These are phyloP conservation scores for Vulpes vulpes DNA, from an alignment of 2,113 vertebrate genomes.

Conservation along the genomic window DNA sequence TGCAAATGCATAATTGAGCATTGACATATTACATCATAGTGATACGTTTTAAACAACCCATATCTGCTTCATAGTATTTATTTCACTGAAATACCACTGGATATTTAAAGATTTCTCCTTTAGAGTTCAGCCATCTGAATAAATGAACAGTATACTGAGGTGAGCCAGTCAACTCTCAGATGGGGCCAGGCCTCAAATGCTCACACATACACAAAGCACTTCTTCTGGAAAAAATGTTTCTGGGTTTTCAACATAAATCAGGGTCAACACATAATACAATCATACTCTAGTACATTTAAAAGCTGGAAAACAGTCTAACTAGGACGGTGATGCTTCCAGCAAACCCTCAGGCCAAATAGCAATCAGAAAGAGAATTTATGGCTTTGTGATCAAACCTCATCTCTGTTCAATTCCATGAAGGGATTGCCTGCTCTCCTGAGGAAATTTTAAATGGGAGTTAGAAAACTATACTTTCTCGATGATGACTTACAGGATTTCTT, in stretches of 20 bases:
- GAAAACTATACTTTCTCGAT: conserved; percentile 7
- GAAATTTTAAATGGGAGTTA: neutral
- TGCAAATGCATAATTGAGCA: conserved; percentile 76
- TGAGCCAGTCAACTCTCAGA: conserved; percentile 66
- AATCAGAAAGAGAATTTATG: conserved; percentile 75
- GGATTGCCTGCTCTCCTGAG: conserved; percentile 19
- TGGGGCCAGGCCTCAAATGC: conserved; percentile 63
- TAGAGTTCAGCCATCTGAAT: conserved; percentile 56
- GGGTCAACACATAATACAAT: conserved; percentile 78
- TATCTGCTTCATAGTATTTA: conserved; percentile 71
- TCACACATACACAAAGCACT: conserved; percentile 72
- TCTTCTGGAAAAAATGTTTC: conserved; percentile 77
- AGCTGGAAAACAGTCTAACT: conserved; percentile 67
- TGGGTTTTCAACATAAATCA: conserved; percentile 81
- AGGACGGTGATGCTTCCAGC: conserved; percentile 58
- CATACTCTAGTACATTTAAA: conserved; percentile 70
- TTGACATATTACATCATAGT: conserved; percentile 77
- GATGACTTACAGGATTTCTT: neutral
- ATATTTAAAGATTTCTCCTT: conserved; percentile 67
- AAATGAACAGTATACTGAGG: conserved; percentile 69
- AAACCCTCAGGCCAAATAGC: conserved; percentile 66
- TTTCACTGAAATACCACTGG: conserved; percentile 61
- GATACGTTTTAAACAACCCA: conserved; percentile 69
- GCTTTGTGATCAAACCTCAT: conserved; percentile 43
- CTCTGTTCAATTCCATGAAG: conserved; percentile 40